Percentiles rank a stretch among this genome's conserved stretches.
phyloP scores from a whole-genome alignment of 2,888 invertebrate species.

The Eulithis testata region DNA sequence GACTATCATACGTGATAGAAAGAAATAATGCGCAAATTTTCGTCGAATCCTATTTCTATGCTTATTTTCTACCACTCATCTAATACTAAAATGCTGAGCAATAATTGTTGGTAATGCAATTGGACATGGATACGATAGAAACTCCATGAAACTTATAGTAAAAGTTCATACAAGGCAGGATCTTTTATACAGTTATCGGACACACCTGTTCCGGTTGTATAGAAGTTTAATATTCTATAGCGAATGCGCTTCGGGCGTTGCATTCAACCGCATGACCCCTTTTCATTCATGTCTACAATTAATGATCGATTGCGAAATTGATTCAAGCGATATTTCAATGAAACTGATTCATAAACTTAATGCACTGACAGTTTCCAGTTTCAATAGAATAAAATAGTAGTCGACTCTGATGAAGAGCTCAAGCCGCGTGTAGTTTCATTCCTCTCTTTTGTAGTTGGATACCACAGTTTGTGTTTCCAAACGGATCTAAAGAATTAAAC shows the following conservation, averaged over 20 bases:
- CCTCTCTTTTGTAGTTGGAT: too few relatives aligned
- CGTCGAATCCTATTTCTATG: too few relatives aligned
- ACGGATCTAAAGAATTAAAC: not conserved
- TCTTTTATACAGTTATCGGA: conserved; percentile 15
- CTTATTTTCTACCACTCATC: too few relatives aligned
- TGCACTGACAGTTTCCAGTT: not conserved
- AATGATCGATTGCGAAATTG: conserved; percentile 18
- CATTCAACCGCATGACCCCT: conserved; percentile 13
- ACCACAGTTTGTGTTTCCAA: not conserved
- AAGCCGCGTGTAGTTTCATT: not conserved
- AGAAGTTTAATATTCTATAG: conserved; percentile 8
- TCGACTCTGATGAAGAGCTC: not conserved
- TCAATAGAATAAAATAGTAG: not conserved
- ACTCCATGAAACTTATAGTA: not conserved
- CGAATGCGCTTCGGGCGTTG: conserved; percentile 12
- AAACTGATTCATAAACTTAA: conserved; percentile 14
- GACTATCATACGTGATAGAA: too few relatives aligned
- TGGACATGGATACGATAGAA: not conserved
- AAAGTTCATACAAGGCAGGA: conserved; percentile 1
- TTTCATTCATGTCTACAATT: conserved; percentile 21
- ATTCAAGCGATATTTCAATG: conserved; percentile 13
- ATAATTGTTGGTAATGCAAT: too few relatives aligned
- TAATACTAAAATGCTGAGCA: too few relatives aligned
- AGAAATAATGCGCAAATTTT: too few relatives aligned
- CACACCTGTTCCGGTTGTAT: conserved; percentile 28